These are phyloP conservation scores for Bugula neritina DNA, from an alignment of 2,888 invertebrate genomes.

Conservation along the genomic window DNA sequence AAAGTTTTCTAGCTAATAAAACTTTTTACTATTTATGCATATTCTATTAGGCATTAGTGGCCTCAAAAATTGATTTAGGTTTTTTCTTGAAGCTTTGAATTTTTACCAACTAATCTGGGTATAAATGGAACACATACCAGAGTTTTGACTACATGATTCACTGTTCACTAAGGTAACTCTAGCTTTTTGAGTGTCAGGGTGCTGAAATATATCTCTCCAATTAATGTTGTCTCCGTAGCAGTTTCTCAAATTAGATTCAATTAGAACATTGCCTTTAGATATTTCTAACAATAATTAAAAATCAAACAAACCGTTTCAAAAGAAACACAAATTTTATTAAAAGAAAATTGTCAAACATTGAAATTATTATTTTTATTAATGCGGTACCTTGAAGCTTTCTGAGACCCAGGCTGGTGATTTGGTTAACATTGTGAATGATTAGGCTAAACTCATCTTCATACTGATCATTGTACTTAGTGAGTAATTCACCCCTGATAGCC, in stretches of 20 bases:
- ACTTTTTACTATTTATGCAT: too few species aligned
- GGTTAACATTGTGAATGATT: background rate
- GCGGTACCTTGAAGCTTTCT: too few species aligned
- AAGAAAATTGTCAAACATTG: too few species aligned
- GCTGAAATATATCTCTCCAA: background rate
- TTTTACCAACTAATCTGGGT: too few species aligned
- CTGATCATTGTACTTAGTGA: constrained; percentile 45
- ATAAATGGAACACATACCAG: background rate
- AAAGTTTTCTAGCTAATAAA: too few species aligned
- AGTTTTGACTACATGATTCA: background rate
- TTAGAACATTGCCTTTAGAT: constrained; percentile 10
- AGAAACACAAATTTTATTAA: too few species aligned
- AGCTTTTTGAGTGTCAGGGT: background rate
- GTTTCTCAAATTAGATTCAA: background rate
- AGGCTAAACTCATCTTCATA: constrained; percentile 1
- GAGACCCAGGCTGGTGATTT: background rate
- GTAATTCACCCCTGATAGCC: constrained; percentile 84
- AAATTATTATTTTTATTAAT: too few species aligned
- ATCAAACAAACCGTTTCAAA: too few species aligned
- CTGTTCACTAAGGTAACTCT: background rate
- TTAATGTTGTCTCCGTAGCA: constrained; percentile 2
- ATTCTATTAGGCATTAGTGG: too few species aligned
- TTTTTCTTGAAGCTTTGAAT: too few species aligned
- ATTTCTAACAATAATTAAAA: too few species aligned
- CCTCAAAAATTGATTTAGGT: too few species aligned